phyloP scores from a whole-genome alignment of 64 coral and sea anemone genomes.

The Montipora sp. region DNA sequence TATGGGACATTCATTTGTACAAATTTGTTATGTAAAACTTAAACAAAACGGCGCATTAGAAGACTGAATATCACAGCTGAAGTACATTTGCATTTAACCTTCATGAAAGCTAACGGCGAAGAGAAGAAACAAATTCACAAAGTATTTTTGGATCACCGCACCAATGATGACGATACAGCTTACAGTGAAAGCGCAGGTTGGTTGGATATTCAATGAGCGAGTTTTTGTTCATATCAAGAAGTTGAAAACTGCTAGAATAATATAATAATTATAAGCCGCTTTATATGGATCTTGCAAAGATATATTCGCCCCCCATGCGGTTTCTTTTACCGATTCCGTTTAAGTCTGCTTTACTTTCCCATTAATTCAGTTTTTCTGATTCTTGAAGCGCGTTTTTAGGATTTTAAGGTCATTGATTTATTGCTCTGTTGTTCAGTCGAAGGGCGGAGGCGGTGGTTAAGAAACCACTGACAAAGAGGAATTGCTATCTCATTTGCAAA shows the following conservation, averaged over 20 bases:
- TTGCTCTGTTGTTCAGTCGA: too few species aligned
- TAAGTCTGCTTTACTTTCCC: too few species aligned
- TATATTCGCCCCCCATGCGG: not conserved
- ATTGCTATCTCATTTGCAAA: too few species aligned
- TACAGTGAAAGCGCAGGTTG: not conserved
- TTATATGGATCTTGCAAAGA: not conserved
- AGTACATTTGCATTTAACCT: slow-evolving; percentile 14
- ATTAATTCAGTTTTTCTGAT: too few species aligned
- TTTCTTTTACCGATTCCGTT: not conserved
- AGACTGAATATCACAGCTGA: not conserved
- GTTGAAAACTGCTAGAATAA: not conserved
- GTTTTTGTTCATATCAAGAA: not conserved
- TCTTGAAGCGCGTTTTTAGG: not conserved
- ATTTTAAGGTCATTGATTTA: not conserved
- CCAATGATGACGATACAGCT: not conserved
- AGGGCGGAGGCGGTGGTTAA: too few species aligned
- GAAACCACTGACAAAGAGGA: too few species aligned
- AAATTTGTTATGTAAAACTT: not conserved
- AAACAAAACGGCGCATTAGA: not conserved
- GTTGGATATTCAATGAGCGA: not conserved
- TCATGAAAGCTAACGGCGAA: slow-evolving; percentile 14
- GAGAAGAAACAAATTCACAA: not conserved
- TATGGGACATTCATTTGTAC: not conserved
- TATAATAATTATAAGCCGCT: too few species aligned
- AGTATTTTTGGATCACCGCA: not conserved